Evolutionary conservation across 2,888 invertebrate genomes (phyloP).

Genomic region (Acanthopleura granulata): DNA sequence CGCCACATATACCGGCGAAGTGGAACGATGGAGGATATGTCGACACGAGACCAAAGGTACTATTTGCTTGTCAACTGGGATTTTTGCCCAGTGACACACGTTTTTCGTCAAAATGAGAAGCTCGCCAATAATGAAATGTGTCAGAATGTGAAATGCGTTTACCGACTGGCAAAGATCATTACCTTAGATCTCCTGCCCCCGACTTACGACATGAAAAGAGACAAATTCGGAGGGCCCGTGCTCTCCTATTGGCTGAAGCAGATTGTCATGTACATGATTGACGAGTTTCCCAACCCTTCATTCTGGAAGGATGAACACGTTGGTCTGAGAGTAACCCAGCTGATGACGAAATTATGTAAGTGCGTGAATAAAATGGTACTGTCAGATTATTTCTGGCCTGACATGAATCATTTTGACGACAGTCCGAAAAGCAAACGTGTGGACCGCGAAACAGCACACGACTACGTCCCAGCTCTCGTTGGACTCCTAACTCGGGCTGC

Average conservation of each 20-base stretch:
- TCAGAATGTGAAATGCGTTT: not conserved
- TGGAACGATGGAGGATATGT: not conserved
- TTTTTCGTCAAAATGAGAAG: not conserved
- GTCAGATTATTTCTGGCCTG: not conserved
- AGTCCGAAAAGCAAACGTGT: not conserved
- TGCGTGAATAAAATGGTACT: not conserved
- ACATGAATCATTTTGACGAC: not conserved
- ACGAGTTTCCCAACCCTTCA: not conserved
- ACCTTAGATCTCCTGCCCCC: not conserved
- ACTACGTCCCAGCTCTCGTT: too few relatives aligned
- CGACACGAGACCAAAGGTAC: not conserved
- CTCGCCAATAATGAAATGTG: not conserved
- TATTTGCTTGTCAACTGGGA: not conserved
- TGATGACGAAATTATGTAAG: not conserved
- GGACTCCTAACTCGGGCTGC: too few relatives aligned
- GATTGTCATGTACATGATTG: not conserved
- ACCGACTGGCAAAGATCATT: slow-evolving; percentile 1
- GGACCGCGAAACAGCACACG: too few relatives aligned
- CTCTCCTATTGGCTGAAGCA: slow-evolving; percentile 9
- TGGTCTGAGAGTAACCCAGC: not conserved
- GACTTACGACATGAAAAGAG: not conserved
- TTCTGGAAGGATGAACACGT: not conserved
- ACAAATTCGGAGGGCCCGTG: not conserved
- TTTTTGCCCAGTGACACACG: not conserved
- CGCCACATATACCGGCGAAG: not conserved